phyloP scores from a whole-genome alignment of 1,140 invertebrate genomes.

The Paracyclopina nana region DNA sequence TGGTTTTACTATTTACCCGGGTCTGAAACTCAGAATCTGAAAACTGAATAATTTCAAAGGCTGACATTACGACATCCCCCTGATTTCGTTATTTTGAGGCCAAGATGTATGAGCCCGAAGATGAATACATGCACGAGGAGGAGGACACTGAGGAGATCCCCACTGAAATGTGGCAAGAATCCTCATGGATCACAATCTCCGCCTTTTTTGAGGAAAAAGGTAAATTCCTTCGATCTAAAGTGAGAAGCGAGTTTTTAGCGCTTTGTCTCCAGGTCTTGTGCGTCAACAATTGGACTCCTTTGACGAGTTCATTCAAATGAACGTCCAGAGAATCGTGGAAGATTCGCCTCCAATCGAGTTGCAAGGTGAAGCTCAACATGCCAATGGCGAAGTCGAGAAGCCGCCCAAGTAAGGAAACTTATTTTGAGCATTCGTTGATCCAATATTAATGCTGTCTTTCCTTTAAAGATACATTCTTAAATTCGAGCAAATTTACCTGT shows the following conservation, averaged over 20 bases:
- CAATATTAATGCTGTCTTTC: no score
- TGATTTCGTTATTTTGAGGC: no score
- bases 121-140: constrained; percentile 9
- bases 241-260: background rate
- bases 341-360: constrained; percentile 93
- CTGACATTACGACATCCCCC: no score
- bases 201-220: constrained; percentile 99
- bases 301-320: constrained; percentile 99
- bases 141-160: constrained; percentile 71
- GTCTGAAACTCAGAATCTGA: no score
- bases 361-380: constrained; percentile 90
- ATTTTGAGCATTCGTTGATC: no score
- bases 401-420: no score
- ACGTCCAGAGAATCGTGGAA: constrained; percentile 93
- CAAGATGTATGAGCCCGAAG: constrained; percentile 14
- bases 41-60: no score
- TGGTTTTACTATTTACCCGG: no score
- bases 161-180: constrained; percentile 91
- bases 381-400: constrained; percentile 69
- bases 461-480: constrained; percentile 79
- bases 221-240: background rate
- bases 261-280: constrained; percentile 40
- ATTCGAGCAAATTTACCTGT: constrained; percentile 97
- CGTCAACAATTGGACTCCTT: constrained; percentile 95
- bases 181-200: constrained; percentile 99